Evolutionary conservation across 2,113 vertebrate genomes (phyloP), one percentile per base, ranked within the genome.

Genomic region (Elaphurus davidianus): DNA sequence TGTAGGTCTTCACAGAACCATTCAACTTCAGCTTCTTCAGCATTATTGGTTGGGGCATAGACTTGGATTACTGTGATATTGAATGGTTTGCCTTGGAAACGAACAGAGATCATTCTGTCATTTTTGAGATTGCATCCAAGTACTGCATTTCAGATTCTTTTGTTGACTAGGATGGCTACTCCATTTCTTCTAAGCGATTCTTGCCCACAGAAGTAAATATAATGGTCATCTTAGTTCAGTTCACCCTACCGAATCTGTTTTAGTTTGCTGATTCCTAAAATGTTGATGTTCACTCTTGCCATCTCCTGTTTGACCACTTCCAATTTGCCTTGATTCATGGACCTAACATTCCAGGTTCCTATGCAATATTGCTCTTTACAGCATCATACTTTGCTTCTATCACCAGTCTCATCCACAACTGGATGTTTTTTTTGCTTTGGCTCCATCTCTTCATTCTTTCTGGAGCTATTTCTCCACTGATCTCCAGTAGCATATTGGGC

Each of bases 261-360:
- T 19, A 67, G 62, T 67, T 64, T 1, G 0, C 33, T n/a, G 3
- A 67, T 67, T 67, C 33, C 33, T 67, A 67, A n/a, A 19, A n/a
- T n/a, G 33, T n/a, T n/a, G 33, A n/a, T 0, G 0, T 36, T 67
- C 64, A 36, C 64, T 67, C 64, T 36, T 67, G 33, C 17, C 17
- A 21, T 67, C 4, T 67, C 64, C 64, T 36, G 64, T 67, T 36
- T 36, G 64, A 67, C 64, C 17, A 2, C 16, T 21, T 67, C 33
- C 33, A 67, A 21, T 67, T 36, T 36, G 8, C 17, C 64, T 67
- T 67, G 64, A 67, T 11, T 36, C 64, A 36, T 67, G 64, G 64
- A 67, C 64, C 16, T 67, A 2, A 36, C 64, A 67, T 36, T 36
- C 17, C 64, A 21, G 64, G 17, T 67, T 67, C 33, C 33, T 67